These are phyloP conservation scores for Amblyjoppa proteus DNA, from an alignment of 2,888 invertebrate genomes.

Conservation along the genomic window DNA sequence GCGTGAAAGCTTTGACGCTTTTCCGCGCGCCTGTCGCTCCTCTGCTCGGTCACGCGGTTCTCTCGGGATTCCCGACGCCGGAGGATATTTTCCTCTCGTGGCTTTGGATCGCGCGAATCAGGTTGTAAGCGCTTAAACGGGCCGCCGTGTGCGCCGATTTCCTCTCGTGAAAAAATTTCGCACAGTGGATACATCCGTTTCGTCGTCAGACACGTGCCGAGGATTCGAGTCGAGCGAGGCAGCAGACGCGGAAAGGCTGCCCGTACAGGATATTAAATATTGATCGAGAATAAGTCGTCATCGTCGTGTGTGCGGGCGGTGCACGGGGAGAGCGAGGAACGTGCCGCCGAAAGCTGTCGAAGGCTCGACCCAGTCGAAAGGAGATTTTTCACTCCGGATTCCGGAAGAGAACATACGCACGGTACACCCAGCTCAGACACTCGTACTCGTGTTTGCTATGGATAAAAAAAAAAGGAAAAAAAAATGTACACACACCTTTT, in stretches of 20 bases:
- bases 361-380: conserved; percentile 34
- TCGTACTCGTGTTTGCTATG: not conserved
- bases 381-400: conserved; percentile 33
- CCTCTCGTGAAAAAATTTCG: not conserved
- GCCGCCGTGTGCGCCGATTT: not conserved
- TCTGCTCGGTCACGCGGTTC: not conserved
- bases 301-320: conserved; percentile 39
- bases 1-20: conserved; percentile 47
- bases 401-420: not conserved
- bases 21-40: conserved; percentile 29
- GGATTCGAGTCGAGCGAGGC: conserved; percentile 22
- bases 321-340: not conserved
- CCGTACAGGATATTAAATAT: conserved; percentile 74
- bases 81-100: conserved; percentile 33
- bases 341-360: conserved; percentile 1
- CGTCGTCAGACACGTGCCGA: conserved; percentile 33
- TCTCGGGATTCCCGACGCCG: conserved; percentile 35
- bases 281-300: conserved; percentile 65
- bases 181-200: conserved; percentile 31
- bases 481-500: not conserved
- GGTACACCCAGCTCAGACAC: not conserved
- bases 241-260: conserved; percentile 50
- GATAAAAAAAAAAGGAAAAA: not conserved
- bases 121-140: conserved; percentile 37
- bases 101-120: conserved; percentile 16